These are phyloP conservation scores for Botia kubotai DNA, from an alignment of 2,797 vertebrate species.

Conservation along the genomic window DNA sequence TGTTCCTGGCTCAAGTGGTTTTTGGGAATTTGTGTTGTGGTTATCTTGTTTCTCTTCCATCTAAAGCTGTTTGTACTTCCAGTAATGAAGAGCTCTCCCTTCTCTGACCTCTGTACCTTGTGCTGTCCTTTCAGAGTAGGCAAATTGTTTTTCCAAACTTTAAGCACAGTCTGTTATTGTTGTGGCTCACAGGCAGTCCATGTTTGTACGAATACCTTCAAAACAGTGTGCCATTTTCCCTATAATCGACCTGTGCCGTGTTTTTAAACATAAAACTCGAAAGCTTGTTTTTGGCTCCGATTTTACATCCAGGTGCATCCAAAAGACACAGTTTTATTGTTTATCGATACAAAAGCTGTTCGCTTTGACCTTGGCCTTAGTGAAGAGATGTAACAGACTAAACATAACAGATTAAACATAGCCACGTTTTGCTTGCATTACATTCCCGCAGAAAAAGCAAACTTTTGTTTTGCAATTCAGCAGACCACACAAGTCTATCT, in stretches of 20 bases:
- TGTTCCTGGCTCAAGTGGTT: not conserved
- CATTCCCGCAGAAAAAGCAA: constrained; percentile 6
- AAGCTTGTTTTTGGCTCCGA: not conserved
- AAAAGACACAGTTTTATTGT: not conserved
- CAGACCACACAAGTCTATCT: too few relatives aligned
- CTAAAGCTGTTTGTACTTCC: constrained; percentile 29
- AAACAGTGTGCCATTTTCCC: not conserved
- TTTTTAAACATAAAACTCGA: not conserved
- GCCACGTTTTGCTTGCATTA: constrained; percentile 17
- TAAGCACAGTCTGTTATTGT: constrained; percentile 13
- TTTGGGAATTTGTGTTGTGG: constrained; percentile 9
- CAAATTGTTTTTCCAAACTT: constrained; percentile 1
- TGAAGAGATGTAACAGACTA: not conserved
- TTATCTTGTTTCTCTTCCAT: constrained; percentile 22
- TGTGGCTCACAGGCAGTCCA: constrained; percentile 5
- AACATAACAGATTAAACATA: constrained; percentile 2
- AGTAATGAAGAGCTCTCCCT: constrained; percentile 16
- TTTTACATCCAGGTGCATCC: not conserved
- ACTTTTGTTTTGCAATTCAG: not conserved
- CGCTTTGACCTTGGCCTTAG: not conserved
- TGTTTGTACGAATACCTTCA: not conserved
- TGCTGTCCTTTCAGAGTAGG: not conserved
- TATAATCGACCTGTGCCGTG: not conserved
- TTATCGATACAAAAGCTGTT: not conserved
- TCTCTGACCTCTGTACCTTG: constrained; percentile 17